phyloP scores from a whole-genome alignment of 2,888 invertebrate species.

The Zygogramma bicolorata region DNA sequence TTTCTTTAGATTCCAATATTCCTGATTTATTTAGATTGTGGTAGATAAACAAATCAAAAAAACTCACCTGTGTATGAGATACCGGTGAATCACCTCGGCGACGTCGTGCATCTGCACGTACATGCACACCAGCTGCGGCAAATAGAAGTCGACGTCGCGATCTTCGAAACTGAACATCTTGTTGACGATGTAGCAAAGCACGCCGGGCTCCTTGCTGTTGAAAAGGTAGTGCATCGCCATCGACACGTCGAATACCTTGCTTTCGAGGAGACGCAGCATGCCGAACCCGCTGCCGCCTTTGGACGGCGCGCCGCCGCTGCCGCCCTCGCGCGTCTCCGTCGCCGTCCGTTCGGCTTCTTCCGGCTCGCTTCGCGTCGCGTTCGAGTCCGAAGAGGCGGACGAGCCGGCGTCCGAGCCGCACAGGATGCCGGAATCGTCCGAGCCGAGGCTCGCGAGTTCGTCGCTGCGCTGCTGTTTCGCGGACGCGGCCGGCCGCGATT shows the following conservation, averaged over 20 bases:
- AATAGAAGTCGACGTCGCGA: conserved; percentile 95
- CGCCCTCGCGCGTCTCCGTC: conserved; percentile 47
- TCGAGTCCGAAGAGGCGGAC: conserved; percentile 62
- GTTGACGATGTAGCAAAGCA: conserved; percentile 97
- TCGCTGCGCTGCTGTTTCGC: conserved; percentile 68
- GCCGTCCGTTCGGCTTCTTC: conserved; percentile 49
- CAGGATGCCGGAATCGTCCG: conserved; percentile 84
- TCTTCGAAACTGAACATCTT: conserved; percentile 95
- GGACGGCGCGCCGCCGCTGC: conserved; percentile 46
- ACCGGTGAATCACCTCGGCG: conserved; percentile 92
- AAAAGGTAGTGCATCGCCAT: conserved; percentile 98
- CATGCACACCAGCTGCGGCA: conserved; percentile 98
- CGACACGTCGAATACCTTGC: conserved; percentile 97
- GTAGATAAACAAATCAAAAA: not conserved
- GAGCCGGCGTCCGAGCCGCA: conserved; percentile 72
- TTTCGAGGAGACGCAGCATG: conserved; percentile 92
- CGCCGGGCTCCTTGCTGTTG: conserved; percentile 98
- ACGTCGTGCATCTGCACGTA: conserved; percentile 98
- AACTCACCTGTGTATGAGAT: conserved; percentile 80
- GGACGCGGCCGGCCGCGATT: conserved; percentile 51
- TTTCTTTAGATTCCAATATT: too few species aligned
- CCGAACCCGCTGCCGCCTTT: conserved; percentile 73
- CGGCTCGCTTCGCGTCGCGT: conserved; percentile 63
- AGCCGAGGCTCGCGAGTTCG: conserved; percentile 75
- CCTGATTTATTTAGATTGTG: too few species aligned